Conservation (phyloP, 1,140 invertebrate species). For the Stegodyphus mimosarum region DNA sequence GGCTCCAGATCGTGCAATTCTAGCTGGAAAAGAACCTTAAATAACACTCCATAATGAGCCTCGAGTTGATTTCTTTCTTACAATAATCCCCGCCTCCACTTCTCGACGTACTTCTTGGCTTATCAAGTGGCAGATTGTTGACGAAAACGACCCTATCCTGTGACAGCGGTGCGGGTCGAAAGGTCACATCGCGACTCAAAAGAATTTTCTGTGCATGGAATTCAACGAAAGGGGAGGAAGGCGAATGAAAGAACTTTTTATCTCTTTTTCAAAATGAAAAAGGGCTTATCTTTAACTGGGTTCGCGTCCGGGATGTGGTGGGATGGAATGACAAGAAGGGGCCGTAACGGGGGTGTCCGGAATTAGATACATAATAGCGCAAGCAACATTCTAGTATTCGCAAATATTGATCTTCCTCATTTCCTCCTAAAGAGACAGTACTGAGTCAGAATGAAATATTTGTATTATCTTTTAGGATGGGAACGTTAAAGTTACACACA, state of each 20-base stretch:
- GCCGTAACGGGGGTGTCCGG: too few relatives aligned
- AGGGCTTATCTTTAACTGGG: too few relatives aligned
- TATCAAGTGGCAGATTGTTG: constrained; percentile 29
- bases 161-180: constrained; percentile 21
- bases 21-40: neutral
- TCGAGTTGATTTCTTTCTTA: neutral
- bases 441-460: too few relatives aligned
- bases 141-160: constrained; percentile 18
- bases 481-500: too few relatives aligned
- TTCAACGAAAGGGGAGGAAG: neutral
- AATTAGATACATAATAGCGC: too few relatives aligned
- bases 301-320: too few relatives aligned
- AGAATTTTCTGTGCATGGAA: neutral
- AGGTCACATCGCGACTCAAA: constrained; percentile 13
- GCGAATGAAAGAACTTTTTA: neutral
- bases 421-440: too few relatives aligned
- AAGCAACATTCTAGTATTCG: too few relatives aligned
- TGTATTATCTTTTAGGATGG: too few relatives aligned
- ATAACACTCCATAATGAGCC: neutral
- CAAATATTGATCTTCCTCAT: too few relatives aligned
- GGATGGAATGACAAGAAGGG: too few relatives aligned
- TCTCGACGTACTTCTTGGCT: neutral
- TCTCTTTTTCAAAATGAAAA: too few relatives aligned
- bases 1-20: neutral
- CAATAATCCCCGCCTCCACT: neutral